Percentiles rank a stretch among this genome's conserved stretches.
phyloP scores from a whole-genome alignment of 2,797 vertebrate species.

The Rhabdophis nuchalis region DNA sequence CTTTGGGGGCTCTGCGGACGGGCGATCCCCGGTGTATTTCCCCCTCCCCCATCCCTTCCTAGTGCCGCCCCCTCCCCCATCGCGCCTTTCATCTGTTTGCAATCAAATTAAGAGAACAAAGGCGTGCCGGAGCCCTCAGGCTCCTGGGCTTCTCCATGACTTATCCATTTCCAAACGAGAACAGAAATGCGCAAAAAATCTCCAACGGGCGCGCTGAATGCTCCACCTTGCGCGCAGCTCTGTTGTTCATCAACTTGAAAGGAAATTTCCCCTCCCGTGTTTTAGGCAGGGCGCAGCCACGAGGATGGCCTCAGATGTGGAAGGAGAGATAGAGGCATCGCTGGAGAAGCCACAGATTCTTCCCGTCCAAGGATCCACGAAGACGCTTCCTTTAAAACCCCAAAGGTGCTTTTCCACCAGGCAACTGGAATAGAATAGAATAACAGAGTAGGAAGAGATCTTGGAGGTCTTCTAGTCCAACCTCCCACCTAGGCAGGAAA shows the following conservation, averaged over 20 bases:
- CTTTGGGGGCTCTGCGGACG: constrained; percentile 65
- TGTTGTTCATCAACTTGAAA: constrained; percentile 47
- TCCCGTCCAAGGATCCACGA: not conserved
- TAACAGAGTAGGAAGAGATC: too few species aligned
- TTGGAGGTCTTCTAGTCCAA: too few species aligned
- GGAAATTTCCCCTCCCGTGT: not conserved
- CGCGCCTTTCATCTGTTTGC: constrained; percentile 83
- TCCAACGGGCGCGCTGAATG: constrained; percentile 44
- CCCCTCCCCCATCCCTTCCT: not conserved
- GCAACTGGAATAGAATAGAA: too few species aligned
- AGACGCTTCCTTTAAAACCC: not conserved
- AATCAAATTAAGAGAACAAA: constrained; percentile 72
- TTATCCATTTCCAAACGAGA: constrained; percentile 31
- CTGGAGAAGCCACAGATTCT: not conserved
- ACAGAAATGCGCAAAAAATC: constrained; percentile 32
- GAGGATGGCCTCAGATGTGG: not conserved
- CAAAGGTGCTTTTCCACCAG: too few species aligned
- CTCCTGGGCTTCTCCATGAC: constrained; percentile 34
- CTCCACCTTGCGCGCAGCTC: constrained; percentile 41
- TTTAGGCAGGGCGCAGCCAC: not conserved
- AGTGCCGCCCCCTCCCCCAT: constrained; percentile 87
- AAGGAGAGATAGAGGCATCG: not conserved
- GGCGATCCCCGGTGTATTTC: constrained; percentile 60
- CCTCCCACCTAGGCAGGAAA: too few species aligned
- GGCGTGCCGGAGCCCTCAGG: constrained; percentile 47